A percentile compares a stretch with the other conserved stretches of the same genome.
Conservation (phyloP, 2,797 vertebrate species). For the Eulemur mongoz region DNA sequence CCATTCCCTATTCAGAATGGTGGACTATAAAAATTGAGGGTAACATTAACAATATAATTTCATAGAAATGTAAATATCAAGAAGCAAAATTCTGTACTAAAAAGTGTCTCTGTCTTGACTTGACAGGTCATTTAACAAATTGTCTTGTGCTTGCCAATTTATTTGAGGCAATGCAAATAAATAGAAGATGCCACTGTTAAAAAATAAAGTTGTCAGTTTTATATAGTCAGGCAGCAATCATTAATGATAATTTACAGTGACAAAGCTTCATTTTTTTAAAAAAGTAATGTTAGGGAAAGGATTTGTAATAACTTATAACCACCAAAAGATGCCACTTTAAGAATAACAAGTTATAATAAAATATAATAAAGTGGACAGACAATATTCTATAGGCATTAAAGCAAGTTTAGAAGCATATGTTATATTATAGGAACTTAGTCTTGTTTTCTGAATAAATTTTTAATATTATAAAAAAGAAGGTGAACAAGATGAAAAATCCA, state of each 20-base stretch:
- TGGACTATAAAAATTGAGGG: neutral
- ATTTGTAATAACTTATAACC: neutral
- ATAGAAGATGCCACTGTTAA: neutral
- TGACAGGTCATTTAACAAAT: neutral
- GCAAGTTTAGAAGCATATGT: neutral
- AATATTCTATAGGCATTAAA: neutral
- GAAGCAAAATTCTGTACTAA: neutral
- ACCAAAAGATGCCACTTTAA: neutral
- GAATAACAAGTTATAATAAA: neutral
- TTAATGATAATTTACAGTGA: neutral
- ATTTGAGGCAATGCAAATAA: neutral
- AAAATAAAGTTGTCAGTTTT: neutral
- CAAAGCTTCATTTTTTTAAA: neutral
- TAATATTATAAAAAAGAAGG: constrained; percentile 26
- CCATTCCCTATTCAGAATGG: neutral
- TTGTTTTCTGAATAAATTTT: constrained; percentile 32
- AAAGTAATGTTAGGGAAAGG: neutral
- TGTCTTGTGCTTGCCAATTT: neutral
- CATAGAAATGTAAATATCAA: neutral
- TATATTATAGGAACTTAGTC: neutral
- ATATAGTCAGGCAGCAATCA: neutral
- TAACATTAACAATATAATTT: neutral
- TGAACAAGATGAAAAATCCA: constrained; percentile 4
- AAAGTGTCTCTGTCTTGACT: neutral
- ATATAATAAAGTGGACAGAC: neutral